Evolutionary conservation across 2,888 invertebrate species (phyloP).

Genomic region (Spisula solida): DNA sequence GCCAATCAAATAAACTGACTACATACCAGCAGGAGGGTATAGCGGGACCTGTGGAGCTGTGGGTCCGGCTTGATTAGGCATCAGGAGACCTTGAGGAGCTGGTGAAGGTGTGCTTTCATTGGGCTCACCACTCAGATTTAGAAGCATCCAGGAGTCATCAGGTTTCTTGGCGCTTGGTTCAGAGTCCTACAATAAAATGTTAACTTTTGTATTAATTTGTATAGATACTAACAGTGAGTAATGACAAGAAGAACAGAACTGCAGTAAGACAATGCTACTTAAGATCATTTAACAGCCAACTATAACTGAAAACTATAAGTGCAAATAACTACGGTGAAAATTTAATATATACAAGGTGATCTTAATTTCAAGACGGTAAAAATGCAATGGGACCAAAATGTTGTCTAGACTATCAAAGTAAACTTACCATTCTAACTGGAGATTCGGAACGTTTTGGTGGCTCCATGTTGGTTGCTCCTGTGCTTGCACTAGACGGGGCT

Average conservation of each 20-base stretch:
- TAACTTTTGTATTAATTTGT: background rate
- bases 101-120: conserved; percentile 37
- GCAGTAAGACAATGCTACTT: background rate
- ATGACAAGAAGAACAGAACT: background rate
- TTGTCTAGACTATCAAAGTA: background rate
- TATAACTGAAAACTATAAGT: too few relatives aligned
- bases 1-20: background rate
- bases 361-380: too few relatives aligned
- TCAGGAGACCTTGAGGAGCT: background rate
- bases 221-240: too few relatives aligned
- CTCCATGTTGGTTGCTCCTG: background rate
- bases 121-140: conserved; percentile 60
- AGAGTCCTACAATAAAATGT: conserved; percentile 41
- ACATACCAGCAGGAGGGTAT: conserved; percentile 71
- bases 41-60: conserved; percentile 56
- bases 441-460: conserved; percentile 36
- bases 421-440: conserved; percentile 50
- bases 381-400: background rate
- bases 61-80: conserved; percentile 22
- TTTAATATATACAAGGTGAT: too few relatives aligned
- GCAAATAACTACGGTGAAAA: too few relatives aligned
- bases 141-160: conserved; percentile 69
- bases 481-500: background rate
- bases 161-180: conserved; percentile 49
- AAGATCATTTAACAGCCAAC: too few relatives aligned